These are phyloP conservation scores for Dynastes maya DNA, from an alignment of 2,888 invertebrate genomes.

Conservation along the genomic window DNA sequence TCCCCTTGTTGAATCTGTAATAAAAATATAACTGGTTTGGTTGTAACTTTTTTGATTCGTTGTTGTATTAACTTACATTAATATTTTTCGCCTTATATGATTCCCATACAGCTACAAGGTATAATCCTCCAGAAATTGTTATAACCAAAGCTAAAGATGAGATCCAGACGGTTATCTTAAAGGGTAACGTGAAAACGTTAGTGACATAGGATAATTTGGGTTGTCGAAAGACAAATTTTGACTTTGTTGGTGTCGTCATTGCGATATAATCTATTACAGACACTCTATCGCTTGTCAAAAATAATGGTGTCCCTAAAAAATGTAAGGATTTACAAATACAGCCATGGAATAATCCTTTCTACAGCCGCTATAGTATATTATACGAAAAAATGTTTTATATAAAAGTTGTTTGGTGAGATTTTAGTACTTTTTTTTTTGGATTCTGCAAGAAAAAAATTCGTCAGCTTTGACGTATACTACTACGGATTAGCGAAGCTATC, in stretches of 20 bases:
- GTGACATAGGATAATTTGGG: constrained; percentile 81
- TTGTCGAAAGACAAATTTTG: constrained; percentile 81
- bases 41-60: neutral
- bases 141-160: constrained; percentile 72
- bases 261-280: constrained; percentile 78
- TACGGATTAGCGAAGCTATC: no score
- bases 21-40: neutral
- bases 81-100: constrained; percentile 56
- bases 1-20: constrained; percentile 48
- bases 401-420: no score
- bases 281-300: constrained; percentile 77
- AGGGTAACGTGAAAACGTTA: constrained; percentile 81
- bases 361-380: no score
- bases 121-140: constrained; percentile 69
- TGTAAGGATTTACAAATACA: no score
- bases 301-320: constrained; percentile 75
- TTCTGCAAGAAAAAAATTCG: no score
- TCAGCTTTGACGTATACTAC: no score
- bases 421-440: no score
- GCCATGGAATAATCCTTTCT: no score
- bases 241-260: constrained; percentile 79
- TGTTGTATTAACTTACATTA: constrained; percentile 29
- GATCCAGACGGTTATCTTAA: constrained; percentile 79
- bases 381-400: no score
- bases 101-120: constrained; percentile 70